Base-by-base conservation (phyloP, 1,140 invertebrate species). In the Orchestia grillus region DNA sequence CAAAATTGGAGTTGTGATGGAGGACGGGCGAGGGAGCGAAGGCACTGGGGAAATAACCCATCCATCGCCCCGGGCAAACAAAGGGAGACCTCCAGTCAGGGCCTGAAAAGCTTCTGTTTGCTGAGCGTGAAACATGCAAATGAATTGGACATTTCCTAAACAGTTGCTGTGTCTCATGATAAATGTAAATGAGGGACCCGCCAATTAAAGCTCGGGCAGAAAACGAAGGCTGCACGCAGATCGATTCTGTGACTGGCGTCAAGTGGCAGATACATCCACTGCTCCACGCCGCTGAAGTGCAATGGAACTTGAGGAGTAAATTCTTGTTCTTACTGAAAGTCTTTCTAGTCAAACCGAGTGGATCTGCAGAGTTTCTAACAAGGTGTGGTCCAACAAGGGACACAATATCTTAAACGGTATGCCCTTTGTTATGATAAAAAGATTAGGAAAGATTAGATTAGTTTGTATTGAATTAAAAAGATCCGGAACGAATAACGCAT, bases 1-100 rank as follows among this genome's bases (percentile, higher is more conserved):
- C 36, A 77, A 77, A 77, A 77, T 77, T 77, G 62, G 88, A 44
- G 88, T 41, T 90, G 88, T 41, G 88, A 90, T 41, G 44, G 44
- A 94, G 92, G 40, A n/a, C 43, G 40, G 92, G 16, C 43, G 6
- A 40, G 47, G 92, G 92, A 47, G 43, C 92, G 44, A 43, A 44
- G 92, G 44, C 44, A 44, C 92, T 94, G 44, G 92, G 92, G 92
- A 94, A 94, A 94, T 94, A 94, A 94, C 92, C 19, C 92, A 94
- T 94, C 92, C 92, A 94, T 94, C 92, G 92, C 92, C 92, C 43
- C 92, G 47, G 41, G 92, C 92, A 94, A 94, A 94, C 92, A 94
- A 44, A 94, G 44, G 92, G 92, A 44, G 92, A 44, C 36, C 92
- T 40, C 43, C 6, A 44, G 92, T 44, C 43, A 45, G 6, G 43